These are phyloP conservation scores for Neolamprologus sp. DNA, from an alignment of 2,113 vertebrate species.

Conservation along the genomic window DNA sequence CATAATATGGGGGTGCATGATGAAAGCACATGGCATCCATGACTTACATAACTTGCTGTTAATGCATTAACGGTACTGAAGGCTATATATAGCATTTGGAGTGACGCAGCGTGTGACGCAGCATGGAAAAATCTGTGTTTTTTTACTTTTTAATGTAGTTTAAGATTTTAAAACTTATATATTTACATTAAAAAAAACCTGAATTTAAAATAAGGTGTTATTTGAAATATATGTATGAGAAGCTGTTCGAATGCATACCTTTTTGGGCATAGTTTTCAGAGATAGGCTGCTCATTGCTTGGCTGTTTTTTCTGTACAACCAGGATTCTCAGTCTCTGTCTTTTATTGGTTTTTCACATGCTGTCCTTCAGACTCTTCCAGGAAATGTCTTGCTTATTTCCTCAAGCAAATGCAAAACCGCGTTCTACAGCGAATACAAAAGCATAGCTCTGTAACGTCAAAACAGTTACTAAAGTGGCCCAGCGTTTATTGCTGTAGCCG, in stretches of 20 bases:
- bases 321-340: neutral
- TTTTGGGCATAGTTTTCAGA: neutral
- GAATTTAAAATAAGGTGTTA: neutral
- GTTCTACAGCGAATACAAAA: neutral
- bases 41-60: neutral
- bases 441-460: neutral
- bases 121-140: neutral
- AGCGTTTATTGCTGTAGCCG: fast-evolving
- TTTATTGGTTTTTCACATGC: neutral
- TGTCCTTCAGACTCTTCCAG: neutral
- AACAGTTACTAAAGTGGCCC: neutral
- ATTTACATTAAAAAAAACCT: neutral
- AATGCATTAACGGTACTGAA: neutral
- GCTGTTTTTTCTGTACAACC: neutral
- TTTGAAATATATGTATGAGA: neutral
- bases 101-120: neutral
- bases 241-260: neutral
- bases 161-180: neutral
- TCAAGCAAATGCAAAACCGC: neutral
- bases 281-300: neutral
- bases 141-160: neutral
- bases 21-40: neutral
- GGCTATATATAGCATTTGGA: neutral
- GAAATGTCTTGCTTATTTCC: neutral
- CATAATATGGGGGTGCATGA: neutral